Evolutionary conservation across 2,888 invertebrate genomes (phyloP), one percentile per base, ranked within the genome.

Genomic region (Cotesia congregata): DNA sequence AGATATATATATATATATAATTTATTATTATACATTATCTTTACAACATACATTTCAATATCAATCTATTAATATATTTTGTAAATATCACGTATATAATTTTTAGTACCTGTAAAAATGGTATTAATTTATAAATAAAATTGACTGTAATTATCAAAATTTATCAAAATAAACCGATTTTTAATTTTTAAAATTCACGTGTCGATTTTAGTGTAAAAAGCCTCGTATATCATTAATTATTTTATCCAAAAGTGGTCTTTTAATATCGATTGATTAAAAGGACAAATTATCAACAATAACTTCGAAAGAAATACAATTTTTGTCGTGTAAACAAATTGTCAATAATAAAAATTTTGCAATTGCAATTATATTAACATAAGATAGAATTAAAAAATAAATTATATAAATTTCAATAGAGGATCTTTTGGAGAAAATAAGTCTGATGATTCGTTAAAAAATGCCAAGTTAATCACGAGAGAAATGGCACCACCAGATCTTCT

Each of bases 401-500:
- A 50, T 50, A 7, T 50, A 50, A 50, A 50, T 6, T 50, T 50
- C 12, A 50, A 50, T 30, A 70, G 9, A 59, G 59, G 59, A 70
- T 70, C 30, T n/a, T n/a, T 70, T 30, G 4, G 50, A 12, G 7
- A 50, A 12, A 12, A 50, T 50, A 12, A 50, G 50, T 50, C 50
- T 50, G 12, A 12, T 50, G 50, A 50, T 12, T 50, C 3, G 50
- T 50, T 9, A 12, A 3, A 0, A 60, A 68, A n/a, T 71, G 76
- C 62, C 70, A 40, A 70, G 72, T 71, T 39, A 83, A 87, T 89
- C 88, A 89, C 84, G 89, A 88, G 71, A 89, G 92, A 91, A 97
- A 97, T 7, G 96, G 96, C 74, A 97, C 97, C 78, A 97, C 97
- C 83, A 97, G 90, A 85, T 97, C 96, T 89, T 97, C 97, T 88